phyloP scores from a whole-genome alignment of 1,140 invertebrate genomes.

The Drosophila subpulchrella region DNA sequence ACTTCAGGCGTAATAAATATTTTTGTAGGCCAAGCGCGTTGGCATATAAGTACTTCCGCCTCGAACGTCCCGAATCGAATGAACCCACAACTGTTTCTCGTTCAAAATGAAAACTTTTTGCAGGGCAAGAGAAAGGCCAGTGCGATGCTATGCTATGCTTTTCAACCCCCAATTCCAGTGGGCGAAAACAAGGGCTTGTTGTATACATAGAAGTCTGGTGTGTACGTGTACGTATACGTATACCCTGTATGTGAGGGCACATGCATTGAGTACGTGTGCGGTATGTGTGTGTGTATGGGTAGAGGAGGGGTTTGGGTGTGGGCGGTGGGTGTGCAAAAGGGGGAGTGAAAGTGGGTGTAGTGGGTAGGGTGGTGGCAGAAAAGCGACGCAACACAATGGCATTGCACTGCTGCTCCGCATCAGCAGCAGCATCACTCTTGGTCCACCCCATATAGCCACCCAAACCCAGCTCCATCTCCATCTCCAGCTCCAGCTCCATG shows the following conservation, averaged over 20 bases:
- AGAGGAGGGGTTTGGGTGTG: constrained; percentile 14
- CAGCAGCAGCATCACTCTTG: constrained; percentile 27
- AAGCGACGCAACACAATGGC: constrained; percentile 22
- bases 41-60: constrained; percentile 71
- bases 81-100: constrained; percentile 78
- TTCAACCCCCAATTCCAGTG: constrained; percentile 70
- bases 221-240: constrained; percentile 6
- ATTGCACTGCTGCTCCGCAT: constrained; percentile 33
- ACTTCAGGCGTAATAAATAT: constrained; percentile 3
- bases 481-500: neutral
- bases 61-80: constrained; percentile 83
- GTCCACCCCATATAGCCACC: constrained; percentile 1
- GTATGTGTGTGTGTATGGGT: constrained; percentile 25
- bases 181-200: constrained; percentile 37
- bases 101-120: constrained; percentile 83
- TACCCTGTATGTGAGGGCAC: constrained; percentile 5
- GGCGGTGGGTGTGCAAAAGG: neutral
- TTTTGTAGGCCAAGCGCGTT: constrained; percentile 29
- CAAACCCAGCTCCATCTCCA: neutral
- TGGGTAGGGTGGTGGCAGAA: neutral
- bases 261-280: constrained; percentile 6
- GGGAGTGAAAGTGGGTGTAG: neutral
- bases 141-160: constrained; percentile 33
- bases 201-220: neutral
- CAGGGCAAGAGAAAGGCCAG: constrained; percentile 48